A percentile compares a stretch with the other conserved stretches of the same genome.
These are phyloP conservation scores for Hydrochoerus hydrochaeris DNA, from an alignment of 2,113 vertebrate species.

Conservation along the genomic window DNA sequence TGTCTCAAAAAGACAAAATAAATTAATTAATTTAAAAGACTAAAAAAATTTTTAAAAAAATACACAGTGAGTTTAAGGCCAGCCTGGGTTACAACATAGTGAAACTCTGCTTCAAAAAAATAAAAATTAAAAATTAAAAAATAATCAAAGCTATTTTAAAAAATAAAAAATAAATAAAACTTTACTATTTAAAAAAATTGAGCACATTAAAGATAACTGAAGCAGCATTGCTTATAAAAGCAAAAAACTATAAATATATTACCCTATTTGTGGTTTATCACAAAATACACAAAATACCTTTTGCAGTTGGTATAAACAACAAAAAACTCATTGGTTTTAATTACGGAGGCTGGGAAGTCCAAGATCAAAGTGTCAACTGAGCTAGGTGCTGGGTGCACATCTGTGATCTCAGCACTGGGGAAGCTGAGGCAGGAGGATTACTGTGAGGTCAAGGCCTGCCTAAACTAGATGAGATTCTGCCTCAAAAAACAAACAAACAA, in stretches of 20 bases:
- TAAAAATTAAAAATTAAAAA: too few relatives aligned
- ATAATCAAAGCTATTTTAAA: too few relatives aligned
- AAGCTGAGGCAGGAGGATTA: neutral
- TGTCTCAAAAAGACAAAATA: too few relatives aligned
- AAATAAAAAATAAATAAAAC: neutral
- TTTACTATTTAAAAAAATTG: neutral
- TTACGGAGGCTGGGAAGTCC: neutral
- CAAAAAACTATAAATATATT: slow-evolving; percentile 13
- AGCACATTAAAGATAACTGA: neutral
- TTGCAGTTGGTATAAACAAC: neutral
- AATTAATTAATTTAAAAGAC: too few relatives aligned
- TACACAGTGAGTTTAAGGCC: too few relatives aligned
- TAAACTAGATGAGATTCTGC: neutral
- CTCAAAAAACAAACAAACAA: neutral
- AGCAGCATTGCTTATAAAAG: neutral
- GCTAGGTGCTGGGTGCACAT: neutral
- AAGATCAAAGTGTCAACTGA: neutral
- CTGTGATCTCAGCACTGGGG: neutral
- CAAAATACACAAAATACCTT: neutral
- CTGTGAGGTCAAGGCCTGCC: neutral
- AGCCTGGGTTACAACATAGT: too few relatives aligned
- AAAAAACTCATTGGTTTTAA: neutral
- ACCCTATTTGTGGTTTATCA: neutral
- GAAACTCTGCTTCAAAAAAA: too few relatives aligned
- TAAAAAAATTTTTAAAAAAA: too few relatives aligned